Base-by-base conservation (phyloP, 2,113 vertebrate species). In the Clarias batrachus region DNA sequence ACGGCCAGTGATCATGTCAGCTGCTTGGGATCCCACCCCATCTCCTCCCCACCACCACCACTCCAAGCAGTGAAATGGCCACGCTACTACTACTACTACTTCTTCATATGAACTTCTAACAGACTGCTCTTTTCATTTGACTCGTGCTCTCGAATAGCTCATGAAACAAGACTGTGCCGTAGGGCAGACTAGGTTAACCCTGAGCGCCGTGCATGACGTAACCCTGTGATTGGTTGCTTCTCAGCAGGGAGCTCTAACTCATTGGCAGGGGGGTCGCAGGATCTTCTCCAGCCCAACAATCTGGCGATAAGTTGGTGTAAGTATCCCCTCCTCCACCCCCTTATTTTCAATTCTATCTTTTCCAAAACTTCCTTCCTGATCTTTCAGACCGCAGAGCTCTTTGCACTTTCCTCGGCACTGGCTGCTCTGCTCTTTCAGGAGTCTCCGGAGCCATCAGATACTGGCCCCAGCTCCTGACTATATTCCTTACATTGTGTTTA, bases 301-400 rank as follows among this genome's bases (percentile, higher is more conserved):
- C 95, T 96, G 95, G 94, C 95, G 81, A 92, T 96, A 91, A 96
- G 94, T 95, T 96, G 95, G 95, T 96, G 95, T 96, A 95, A 96
- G 95, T 96, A 95, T 96, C 84, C 87, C 80, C 79, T 92, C 91
- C 90, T 87, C 87, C 82, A 48, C 89, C 89, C 88, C 87, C 84
- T 82, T 48, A 48, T 5, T 48, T 86, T 87, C 85, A 87, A 86
- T 91, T 92, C 91, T 93, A 88, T 92, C 91, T 92, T 89, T 91
- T 90, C 92, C 92, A 87, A 87, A 56, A 37, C 21, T 82, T 87
- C 87, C 86, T 48, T 81, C 84, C 89, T 74, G 77, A 21, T 70
- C 23, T 70, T 78, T 84, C 88, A 62, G 90, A 81, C 87, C 54
- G 54, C 89, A 88, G 30, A 41, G 21, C 57, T 9, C 73, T 33